These are phyloP conservation scores for Meiosimyza platycephala DNA, from an alignment of 2,888 invertebrate species.

Conservation along the genomic window DNA sequence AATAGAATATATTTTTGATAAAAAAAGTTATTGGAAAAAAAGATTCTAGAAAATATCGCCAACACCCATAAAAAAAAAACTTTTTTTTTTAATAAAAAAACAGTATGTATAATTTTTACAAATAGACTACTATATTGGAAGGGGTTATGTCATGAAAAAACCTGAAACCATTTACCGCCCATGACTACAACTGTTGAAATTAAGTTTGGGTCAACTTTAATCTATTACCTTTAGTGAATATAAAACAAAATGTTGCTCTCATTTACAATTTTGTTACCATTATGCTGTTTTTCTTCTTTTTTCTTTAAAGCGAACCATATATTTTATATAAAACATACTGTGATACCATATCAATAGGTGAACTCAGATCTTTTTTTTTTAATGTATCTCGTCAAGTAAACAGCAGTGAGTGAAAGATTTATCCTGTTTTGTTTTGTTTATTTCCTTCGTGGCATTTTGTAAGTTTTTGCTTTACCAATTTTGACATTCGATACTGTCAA, in stretches of 20 bases:
- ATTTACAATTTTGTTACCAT: neutral
- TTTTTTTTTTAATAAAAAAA: too few relatives aligned
- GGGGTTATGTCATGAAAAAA: too few relatives aligned
- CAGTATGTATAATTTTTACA: too few relatives aligned
- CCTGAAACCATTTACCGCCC: neutral
- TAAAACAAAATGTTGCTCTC: too few relatives aligned
- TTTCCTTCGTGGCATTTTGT: slow-evolving; percentile 21
- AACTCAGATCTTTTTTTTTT: slow-evolving; percentile 16
- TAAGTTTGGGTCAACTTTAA: neutral
- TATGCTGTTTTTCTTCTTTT: neutral
- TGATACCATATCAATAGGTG: slow-evolving; percentile 10
- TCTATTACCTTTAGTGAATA: slow-evolving; percentile 1
- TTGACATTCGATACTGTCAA: slow-evolving; percentile 28
- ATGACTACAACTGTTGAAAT: neutral
- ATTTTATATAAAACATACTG: neutral
- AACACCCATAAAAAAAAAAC: too few relatives aligned
- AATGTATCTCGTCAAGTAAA: slow-evolving; percentile 9
- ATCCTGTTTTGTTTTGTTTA: slow-evolving; percentile 34
- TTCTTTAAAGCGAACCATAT: neutral
- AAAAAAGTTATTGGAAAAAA: too few relatives aligned
- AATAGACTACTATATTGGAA: too few relatives aligned
- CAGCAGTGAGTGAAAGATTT: slow-evolving; percentile 17
- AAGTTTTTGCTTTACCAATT: slow-evolving; percentile 18
- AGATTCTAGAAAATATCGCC: too few relatives aligned
- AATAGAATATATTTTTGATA: too few relatives aligned